Evolutionary conservation across 2,888 invertebrate genomes (phyloP).

Genomic region (Argyresthia albistria): DNA sequence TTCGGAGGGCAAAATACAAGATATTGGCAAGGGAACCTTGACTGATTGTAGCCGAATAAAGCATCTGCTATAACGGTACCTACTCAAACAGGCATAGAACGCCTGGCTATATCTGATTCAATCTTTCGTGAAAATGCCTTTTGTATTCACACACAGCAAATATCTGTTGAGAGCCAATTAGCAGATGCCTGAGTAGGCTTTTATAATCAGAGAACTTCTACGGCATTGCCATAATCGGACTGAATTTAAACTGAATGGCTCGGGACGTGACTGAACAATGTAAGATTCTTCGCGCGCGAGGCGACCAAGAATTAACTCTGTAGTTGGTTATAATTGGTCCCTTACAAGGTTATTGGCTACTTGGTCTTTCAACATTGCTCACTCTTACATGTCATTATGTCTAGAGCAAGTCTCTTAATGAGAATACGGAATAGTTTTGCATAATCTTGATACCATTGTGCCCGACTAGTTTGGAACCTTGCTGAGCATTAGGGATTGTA

Average conservation of each 20-base stretch:
- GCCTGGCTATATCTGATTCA: too few relatives aligned
- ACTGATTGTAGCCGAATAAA: too few relatives aligned
- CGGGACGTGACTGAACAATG: constrained; percentile 54
- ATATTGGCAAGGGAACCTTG: too few relatives aligned
- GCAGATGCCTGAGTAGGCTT: constrained; percentile 10
- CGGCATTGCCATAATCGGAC: constrained; percentile 41
- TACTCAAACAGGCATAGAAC: too few relatives aligned
- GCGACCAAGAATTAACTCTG: constrained; percentile 36
- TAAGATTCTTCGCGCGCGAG: constrained; percentile 26
- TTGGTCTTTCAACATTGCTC: not conserved
- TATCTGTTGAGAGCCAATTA: constrained; percentile 32
- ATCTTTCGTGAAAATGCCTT: too few relatives aligned
- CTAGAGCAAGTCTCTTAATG: not conserved
- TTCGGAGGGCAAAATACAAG: too few relatives aligned
- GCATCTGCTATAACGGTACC: too few relatives aligned
- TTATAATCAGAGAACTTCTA: constrained; percentile 24
- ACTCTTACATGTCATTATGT: constrained; percentile 2
- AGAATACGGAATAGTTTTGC: not conserved
- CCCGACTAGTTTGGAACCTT: too few relatives aligned
- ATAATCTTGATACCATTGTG: too few relatives aligned
- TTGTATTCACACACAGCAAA: too few relatives aligned
- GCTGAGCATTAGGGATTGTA: too few relatives aligned
- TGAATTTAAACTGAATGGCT: constrained; percentile 63
- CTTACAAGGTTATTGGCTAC: constrained; percentile 38
- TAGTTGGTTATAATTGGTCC: constrained; percentile 50